A percentile compares a stretch with the other conserved stretches of the same genome.
These are phyloP conservation scores for Mustelus asterias DNA, from an alignment of 2,113 vertebrate genomes.

Conservation along the genomic window DNA sequence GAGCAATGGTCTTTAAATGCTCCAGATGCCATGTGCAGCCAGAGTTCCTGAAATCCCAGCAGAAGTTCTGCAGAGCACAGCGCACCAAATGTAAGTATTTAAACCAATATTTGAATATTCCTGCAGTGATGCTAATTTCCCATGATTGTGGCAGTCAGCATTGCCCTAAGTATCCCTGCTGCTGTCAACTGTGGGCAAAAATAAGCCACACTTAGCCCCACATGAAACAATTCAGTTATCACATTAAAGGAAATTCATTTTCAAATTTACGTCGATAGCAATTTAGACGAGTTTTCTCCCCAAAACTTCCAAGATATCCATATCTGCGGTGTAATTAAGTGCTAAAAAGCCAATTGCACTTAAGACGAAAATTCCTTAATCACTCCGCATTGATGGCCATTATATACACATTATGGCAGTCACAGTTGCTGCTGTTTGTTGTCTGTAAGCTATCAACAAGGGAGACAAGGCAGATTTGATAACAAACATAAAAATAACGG, in stretches of 20 bases:
- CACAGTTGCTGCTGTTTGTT: constrained; percentile 63
- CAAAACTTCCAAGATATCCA: neutral
- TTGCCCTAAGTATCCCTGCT: neutral
- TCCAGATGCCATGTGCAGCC: neutral
- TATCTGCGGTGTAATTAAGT: neutral
- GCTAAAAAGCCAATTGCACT: neutral
- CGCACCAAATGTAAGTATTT: neutral
- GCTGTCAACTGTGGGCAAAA: neutral
- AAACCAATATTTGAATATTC: constrained; percentile 10
- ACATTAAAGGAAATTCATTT: neutral
- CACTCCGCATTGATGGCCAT: constrained; percentile 39
- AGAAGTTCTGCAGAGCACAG: neutral
- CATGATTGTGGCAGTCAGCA: neutral
- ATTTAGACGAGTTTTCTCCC: neutral
- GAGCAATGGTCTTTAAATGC: neutral
- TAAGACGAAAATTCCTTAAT: neutral
- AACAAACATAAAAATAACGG: constrained; percentile 92
- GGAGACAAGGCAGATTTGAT: constrained; percentile 90
- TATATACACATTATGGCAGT: constrained; percentile 49
- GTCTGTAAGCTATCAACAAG: constrained; percentile 63
- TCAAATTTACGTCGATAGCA: neutral
- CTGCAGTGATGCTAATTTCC: constrained; percentile 10
- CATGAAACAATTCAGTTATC: neutral
- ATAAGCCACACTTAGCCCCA: neutral
- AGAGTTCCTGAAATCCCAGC: neutral